Percentiles rank a stretch among this genome's conserved stretches.
phyloP scores from a whole-genome alignment of 2,888 invertebrate genomes.

The Pseudanteris insignis region DNA sequence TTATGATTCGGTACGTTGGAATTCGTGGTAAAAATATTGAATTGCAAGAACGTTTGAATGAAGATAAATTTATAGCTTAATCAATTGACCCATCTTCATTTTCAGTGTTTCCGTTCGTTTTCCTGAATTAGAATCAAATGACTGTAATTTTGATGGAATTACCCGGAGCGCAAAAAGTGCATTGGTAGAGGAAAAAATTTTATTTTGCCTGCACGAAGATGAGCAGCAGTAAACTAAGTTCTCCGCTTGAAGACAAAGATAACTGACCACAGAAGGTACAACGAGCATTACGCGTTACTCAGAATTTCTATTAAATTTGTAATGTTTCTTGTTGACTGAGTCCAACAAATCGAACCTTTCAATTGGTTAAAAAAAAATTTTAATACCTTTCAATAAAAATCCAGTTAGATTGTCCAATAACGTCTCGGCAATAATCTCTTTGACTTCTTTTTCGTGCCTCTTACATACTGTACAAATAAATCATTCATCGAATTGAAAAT shows the following conservation, averaged over 20 bases:
- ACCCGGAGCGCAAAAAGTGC: conserved; percentile 19
- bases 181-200: conserved; percentile 19
- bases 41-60: conserved; percentile 12
- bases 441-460: too few species aligned
- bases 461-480: too few species aligned
- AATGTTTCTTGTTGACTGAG: too few species aligned
- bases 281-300: conserved; percentile 8
- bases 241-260: conserved; percentile 15
- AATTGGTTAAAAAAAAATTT: too few species aligned
- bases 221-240: conserved; percentile 11
- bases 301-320: conserved; percentile 1
- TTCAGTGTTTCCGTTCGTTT: conserved; percentile 41
- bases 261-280: conserved; percentile 12
- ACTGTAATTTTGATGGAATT: conserved; percentile 40
- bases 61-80: conserved; percentile 24
- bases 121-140: conserved; percentile 35
- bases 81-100: conserved; percentile 27
- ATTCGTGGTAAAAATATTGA: not conserved
- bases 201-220: conserved; percentile 26
- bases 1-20: too few species aligned
- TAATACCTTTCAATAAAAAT: too few species aligned
- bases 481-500: too few species aligned
- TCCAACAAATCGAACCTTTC: too few species aligned
- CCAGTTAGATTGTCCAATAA: too few species aligned
- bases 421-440: too few species aligned